These are phyloP conservation scores for Seriola rivoliana DNA, from an alignment of 2,113 vertebrate species.

Conservation along the genomic window DNA sequence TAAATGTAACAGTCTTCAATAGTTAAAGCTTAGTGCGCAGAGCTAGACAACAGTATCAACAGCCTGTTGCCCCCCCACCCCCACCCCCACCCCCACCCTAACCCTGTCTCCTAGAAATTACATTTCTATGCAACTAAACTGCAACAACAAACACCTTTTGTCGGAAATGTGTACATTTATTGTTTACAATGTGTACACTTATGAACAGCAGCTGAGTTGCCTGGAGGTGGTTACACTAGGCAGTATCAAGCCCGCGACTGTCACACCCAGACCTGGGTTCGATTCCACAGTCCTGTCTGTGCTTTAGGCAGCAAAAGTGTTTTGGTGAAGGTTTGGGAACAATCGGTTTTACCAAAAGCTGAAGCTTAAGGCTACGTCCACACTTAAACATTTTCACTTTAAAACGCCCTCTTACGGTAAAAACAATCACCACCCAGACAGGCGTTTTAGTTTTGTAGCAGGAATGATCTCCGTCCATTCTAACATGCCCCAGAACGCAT, in stretches of 20 bases:
- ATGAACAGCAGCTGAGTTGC: not conserved
- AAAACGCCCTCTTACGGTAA: too few relatives aligned
- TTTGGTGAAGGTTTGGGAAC: too few relatives aligned
- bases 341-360: too few relatives aligned
- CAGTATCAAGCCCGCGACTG: not conserved
- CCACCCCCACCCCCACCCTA: not conserved
- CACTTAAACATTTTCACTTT: too few relatives aligned
- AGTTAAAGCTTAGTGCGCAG: not conserved
- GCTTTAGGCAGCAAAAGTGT: too few relatives aligned
- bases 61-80: not conserved
- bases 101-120: not conserved
- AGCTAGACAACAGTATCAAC: not conserved
- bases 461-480: too few relatives aligned
- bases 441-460: too few relatives aligned
- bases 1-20: not conserved
- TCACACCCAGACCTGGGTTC: too few relatives aligned
- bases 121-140: not conserved
- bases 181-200: not conserved
- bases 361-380: too few relatives aligned
- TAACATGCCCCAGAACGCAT: too few relatives aligned
- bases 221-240: not conserved
- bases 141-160: not conserved
- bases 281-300: not conserved
- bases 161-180: not conserved
- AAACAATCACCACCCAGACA: too few relatives aligned